Percentiles rank a stretch among this genome's conserved stretches.
phyloP scores from a whole-genome alignment of 2,797 vertebrate species.

The Lepilemur septentrionalis region DNA sequence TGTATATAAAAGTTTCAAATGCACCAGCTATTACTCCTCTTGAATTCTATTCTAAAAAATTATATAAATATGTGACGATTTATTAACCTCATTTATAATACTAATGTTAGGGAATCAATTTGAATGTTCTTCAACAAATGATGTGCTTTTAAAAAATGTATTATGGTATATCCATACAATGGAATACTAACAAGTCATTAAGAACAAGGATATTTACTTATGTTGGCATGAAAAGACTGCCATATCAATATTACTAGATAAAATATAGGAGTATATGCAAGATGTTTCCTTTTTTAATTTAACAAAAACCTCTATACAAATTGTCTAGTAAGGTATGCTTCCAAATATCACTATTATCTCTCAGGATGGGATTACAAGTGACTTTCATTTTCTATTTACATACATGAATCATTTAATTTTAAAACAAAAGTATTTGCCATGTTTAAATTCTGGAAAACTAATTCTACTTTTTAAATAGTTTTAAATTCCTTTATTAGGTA shows the following conservation, averaged over 20 bases:
- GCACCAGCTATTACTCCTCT: neutral
- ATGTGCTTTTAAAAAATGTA: neutral
- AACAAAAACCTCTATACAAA: neutral
- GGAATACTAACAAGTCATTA: neutral
- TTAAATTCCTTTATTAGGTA: neutral
- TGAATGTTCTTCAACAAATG: neutral
- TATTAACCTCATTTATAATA: neutral
- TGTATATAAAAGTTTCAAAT: neutral
- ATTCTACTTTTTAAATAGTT: neutral
- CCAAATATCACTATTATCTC: neutral
- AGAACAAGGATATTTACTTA: neutral
- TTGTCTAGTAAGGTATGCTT: neutral
- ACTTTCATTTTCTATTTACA: neutral
- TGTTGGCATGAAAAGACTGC: neutral
- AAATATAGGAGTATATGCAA: neutral
- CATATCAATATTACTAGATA: neutral
- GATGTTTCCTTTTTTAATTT: neutral
- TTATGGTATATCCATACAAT: neutral
- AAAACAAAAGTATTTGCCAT: neutral
- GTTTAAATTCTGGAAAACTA: neutral
- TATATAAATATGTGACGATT: neutral
- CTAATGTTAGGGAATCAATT: neutral
- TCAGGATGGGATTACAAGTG: neutral
- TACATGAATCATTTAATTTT: neutral
- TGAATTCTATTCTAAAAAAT: neutral